These are phyloP conservation scores for Enoplolaimus lenunculus DNA, from an alignment of 2,888 invertebrate genomes.

Conservation along the genomic window DNA sequence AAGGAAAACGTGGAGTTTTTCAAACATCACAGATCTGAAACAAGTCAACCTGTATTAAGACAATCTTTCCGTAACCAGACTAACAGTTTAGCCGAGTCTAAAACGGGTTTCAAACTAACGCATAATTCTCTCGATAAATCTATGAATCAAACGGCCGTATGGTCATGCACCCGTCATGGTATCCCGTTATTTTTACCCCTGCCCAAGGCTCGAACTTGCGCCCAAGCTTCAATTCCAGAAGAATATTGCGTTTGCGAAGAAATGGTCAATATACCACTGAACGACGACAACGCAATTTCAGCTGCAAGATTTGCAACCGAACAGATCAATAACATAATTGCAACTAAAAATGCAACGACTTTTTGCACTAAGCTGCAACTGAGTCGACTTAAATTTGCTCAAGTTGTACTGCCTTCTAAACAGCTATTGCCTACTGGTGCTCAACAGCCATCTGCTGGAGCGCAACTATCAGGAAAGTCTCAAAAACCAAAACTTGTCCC, in stretches of 20 bases:
- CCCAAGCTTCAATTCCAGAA: conserved; percentile 15
- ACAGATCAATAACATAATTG: not conserved
- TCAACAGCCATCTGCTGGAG: too few species aligned
- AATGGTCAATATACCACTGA: not conserved
- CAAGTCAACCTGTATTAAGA: too few species aligned
- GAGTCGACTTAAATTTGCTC: not conserved
- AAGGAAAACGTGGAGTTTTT: too few species aligned
- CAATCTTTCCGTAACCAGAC: too few species aligned
- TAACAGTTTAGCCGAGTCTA: too few species aligned
- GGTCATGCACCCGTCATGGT: not conserved
- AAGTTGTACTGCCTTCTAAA: not conserved
- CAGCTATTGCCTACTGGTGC: too few species aligned
- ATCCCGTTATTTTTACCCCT: conserved; percentile 9
- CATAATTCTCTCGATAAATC: too few species aligned
- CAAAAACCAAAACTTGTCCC: too few species aligned
- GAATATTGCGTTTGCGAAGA: conserved; percentile 18
- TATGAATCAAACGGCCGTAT: too few species aligned
- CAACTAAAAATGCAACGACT: not conserved
- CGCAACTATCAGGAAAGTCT: too few species aligned
- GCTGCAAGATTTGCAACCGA: not conserved
- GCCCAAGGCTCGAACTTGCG: conserved; percentile 15
- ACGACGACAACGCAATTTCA: not conserved
- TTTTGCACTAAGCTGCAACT: not conserved
- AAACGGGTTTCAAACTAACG: too few species aligned
- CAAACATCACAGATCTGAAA: too few species aligned